Evolutionary conservation across 2,797 vertebrate genomes (phyloP), one percentile per base, ranked within the genome.

Genomic region (Sebastes wilsoni): DNA sequence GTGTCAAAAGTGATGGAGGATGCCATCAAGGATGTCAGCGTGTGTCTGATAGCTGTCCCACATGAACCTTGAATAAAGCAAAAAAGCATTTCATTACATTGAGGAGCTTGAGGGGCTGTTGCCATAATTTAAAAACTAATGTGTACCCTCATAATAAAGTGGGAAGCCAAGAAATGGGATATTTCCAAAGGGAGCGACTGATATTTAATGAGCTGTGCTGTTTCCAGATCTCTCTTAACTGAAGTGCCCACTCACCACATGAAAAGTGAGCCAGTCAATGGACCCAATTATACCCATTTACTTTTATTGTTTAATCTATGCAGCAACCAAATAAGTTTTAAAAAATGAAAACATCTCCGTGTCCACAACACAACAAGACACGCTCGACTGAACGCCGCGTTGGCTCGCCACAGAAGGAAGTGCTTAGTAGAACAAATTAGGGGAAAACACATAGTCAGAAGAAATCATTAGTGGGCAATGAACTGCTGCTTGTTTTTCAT

Each of bases 161-260:
- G 54, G 4, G 10, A 72, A 62, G 49, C 32, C 32, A 58, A 66
- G 49, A 85, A 79, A 36, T 25, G 1, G 46, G 49, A 59, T 62
- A 66, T 78, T 79, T 82, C 80, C 56, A 30, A 27, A 34, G 78
- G 38, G 81, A 77, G 58, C 23, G 34, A 70, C 52, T 73, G 62
- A 69, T 76, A 80, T 85, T 77, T 77, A 87, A 91, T 86, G 79
- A 81, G 69, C 65, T 78, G 84, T 66, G 60, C 34, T 20, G 27
- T 67, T 75, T 66, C 28, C 30, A 70, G 38, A 66, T 75, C 28
- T 52, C 56, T 80, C 59, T 61, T 74, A 60, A 66, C 55, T 75
- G 38, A 72, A 81, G 56, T 60, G 28, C 34, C 60, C 46, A 68
- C 61, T 85, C 75, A 76, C 38, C 46, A 49, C 62, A 69, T 61